These are phyloP conservation scores for Pseudococcus jackbeardsleyi DNA, from an alignment of 2,888 invertebrate species.

Conservation along the genomic window DNA sequence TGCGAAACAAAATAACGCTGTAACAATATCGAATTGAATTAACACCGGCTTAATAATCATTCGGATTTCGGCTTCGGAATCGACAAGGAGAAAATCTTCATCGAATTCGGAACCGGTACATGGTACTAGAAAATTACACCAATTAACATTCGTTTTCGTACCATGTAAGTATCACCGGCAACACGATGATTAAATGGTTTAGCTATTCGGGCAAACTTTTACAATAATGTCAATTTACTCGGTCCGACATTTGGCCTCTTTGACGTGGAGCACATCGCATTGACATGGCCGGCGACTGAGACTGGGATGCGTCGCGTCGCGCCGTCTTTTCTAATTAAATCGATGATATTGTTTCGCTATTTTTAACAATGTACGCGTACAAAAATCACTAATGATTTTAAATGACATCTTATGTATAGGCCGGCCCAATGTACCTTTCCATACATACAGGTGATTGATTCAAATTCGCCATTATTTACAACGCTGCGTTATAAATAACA, in stretches of 20 bases:
- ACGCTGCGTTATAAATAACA: conserved; percentile 36
- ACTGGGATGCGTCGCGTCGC: neutral
- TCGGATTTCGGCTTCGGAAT: neutral
- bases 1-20: neutral
- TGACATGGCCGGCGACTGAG: neutral
- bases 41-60: conserved; percentile 37
- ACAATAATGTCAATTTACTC: conserved; percentile 47
- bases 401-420: conserved; percentile 25
- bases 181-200: neutral
- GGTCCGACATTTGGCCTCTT: conserved; percentile 28
- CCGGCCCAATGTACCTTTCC: neutral
- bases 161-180: neutral
- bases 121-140: neutral
- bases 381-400: conserved; percentile 36
- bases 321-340: conserved; percentile 44
- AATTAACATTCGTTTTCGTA: conserved; percentile 18
- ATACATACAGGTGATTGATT: conserved; percentile 21
- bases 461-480: conserved; percentile 51
- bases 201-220: conserved; percentile 18
- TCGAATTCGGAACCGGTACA: neutral
- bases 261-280: neutral
- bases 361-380: conserved; percentile 37
- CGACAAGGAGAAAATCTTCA: neutral
- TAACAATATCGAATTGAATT: conserved; percentile 8
- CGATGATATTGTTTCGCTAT: conserved; percentile 53